phyloP scores from a whole-genome alignment of 2,113 vertebrate species.

The Sturnira hondurensis region DNA sequence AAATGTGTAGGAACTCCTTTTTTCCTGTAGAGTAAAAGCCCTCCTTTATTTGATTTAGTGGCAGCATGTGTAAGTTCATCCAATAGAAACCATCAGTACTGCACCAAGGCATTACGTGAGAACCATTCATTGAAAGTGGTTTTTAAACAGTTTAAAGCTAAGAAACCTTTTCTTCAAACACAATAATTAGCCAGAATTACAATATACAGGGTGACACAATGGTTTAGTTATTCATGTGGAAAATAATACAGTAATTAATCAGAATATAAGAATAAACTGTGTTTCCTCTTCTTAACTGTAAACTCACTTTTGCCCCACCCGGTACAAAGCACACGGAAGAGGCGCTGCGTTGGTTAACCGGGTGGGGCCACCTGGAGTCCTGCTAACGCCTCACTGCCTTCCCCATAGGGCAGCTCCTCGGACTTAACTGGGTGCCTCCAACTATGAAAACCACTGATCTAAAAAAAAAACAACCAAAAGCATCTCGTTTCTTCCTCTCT shows the following conservation, averaged over 20 bases:
- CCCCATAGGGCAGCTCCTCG: background rate
- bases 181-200: background rate
- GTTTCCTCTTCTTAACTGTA: too few relatives aligned
- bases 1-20: background rate
- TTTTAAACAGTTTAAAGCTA: constrained; percentile 3
- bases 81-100: background rate
- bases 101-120: background rate
- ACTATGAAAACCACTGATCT: background rate
- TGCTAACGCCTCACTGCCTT: background rate
- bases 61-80: background rate
- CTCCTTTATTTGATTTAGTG: background rate
- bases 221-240: too few relatives aligned
- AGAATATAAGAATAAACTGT: too few relatives aligned
- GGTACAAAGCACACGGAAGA: background rate
- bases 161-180: constrained; percentile 11
- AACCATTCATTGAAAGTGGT: background rate
- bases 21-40: background rate
- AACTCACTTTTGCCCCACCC: too few relatives aligned
- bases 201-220: background rate
- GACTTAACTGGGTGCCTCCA: background rate
- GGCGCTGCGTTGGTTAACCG: background rate
- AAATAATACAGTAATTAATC: too few relatives aligned
- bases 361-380: background rate
- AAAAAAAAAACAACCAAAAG: background rate
- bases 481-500: background rate